These are phyloP conservation scores for Tachina grossa DNA, from an alignment of 2,888 invertebrate species.

Conservation along the genomic window DNA sequence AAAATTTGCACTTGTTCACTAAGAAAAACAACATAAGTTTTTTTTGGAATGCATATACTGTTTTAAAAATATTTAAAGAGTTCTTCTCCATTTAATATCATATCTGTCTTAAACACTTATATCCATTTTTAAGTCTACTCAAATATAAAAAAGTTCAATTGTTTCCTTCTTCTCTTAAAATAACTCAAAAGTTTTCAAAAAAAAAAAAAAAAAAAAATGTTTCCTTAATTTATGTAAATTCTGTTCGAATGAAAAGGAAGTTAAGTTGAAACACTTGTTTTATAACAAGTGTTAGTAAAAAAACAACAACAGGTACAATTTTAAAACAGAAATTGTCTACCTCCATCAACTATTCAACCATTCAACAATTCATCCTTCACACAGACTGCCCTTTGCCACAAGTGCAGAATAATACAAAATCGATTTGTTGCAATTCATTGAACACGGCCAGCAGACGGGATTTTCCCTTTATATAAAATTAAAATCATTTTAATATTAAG, in stretches of 20 bases:
- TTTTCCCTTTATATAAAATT: background rate
- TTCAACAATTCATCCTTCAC: background rate
- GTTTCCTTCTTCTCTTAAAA: background rate
- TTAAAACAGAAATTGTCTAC: background rate
- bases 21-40: too few relatives aligned
- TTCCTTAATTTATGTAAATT: background rate
- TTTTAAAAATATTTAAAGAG: too few relatives aligned
- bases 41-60: too few relatives aligned
- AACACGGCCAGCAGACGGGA: constrained; percentile 15
- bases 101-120: too few relatives aligned
- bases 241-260: background rate
- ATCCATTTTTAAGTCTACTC: too few relatives aligned
- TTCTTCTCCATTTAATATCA: too few relatives aligned
- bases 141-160: background rate
- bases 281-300: background rate
- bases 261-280: constrained; percentile 21
- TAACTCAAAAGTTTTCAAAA: background rate
- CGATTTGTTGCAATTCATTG: constrained; percentile 49
- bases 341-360: background rate
- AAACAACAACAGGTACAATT: constrained; percentile 40
- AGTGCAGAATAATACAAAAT: constrained; percentile 27
- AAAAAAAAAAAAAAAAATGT: background rate
- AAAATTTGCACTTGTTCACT: too few relatives aligned
- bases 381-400: background rate
- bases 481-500: constrained; percentile 45